Evolutionary conservation across 35 echinoderm and acorn worm species (phyloP), one percentile per base, ranked within the genome.

Genomic region (Stichopus chloronotus): DNA sequence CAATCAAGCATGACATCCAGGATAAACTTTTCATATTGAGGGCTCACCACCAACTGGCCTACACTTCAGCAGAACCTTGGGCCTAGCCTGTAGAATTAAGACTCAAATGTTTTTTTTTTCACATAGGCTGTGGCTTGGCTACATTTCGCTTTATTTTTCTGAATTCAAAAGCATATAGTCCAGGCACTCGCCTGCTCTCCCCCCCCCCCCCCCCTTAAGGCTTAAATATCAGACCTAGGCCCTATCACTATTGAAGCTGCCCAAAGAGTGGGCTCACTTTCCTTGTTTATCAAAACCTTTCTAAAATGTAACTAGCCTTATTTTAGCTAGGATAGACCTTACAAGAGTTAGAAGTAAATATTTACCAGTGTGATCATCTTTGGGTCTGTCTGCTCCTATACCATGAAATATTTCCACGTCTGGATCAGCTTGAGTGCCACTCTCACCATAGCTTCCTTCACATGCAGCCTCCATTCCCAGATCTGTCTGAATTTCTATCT

Each of bases 351-450:
- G 59, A 65, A 65, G 19, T 14, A 9, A 8, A 65, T 65, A 65
- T 19, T 65, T 19, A 65, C 61, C 61, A 65, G 61, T 56, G 16
- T 56, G 10, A 13, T 24, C 55, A 55, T 83, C 52, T 78, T 23
- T 5, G 0, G 10, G 78, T 83, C 3, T 1, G 17, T 83, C 80
- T 10, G 80, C 80, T 83, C 80, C 80, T 12, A 83, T 83, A 17
- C 80, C 80, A 56, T 56, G 19, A 52, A 83, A 83, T 54, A 83
- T 55, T 20, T 83, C 80, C 4, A 83, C 80, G 25, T 83, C 80
- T 56, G 80, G 80, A 55, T 83, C 80, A 11, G n/a, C 80, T 43
- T 78, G 76, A 14, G 2, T 83, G 43, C 5, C 10, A 25, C 78
- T 43, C 6, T 81, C 25, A 14, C 9, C 14, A 19, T 52, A 16